phyloP scores from a whole-genome alignment of 2,113 vertebrate species.

The Prietella phreatophila region DNA sequence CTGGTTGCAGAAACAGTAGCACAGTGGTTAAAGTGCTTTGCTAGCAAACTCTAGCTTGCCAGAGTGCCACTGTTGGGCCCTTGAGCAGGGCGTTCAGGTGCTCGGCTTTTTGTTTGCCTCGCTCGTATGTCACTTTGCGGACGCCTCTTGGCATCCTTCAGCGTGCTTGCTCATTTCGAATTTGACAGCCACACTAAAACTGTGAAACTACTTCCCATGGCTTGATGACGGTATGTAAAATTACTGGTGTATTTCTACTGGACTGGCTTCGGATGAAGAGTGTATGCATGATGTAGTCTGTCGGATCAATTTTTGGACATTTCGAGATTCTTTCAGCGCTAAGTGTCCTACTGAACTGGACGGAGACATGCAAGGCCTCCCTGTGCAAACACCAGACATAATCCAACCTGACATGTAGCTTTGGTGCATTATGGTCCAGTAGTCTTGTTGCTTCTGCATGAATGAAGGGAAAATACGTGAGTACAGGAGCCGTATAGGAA shows the following conservation, averaged over 20 bases:
- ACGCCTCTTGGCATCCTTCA: background rate
- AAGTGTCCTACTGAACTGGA: background rate
- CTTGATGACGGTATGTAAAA: background rate
- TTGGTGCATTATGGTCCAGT: slow-evolving; percentile 41
- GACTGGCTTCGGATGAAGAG: background rate
- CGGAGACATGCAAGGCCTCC: slow-evolving; percentile 27
- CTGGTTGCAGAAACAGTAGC: too few relatives aligned
- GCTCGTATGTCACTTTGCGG: slow-evolving; percentile 2
- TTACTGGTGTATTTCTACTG: background rate
- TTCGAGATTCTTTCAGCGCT: too few relatives aligned
- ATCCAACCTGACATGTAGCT: slow-evolving; percentile 44
- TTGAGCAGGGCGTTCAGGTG: background rate
- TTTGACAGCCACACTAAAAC: background rate
- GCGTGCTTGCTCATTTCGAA: background rate
- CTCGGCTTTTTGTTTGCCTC: background rate
- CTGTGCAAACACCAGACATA: slow-evolving; percentile 39
- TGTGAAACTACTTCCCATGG: background rate
- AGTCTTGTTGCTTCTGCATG: slow-evolving; percentile 37
- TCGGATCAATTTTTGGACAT: too few relatives aligned
- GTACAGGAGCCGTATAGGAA: background rate
- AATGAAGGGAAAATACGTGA: slow-evolving; percentile 18
- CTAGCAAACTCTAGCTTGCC: too few relatives aligned
- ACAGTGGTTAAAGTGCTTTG: too few relatives aligned
- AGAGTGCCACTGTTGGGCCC: background rate
- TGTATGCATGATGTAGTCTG: background rate